phyloP scores from a whole-genome alignment of 2,113 vertebrate genomes.

The Megalops atlanticus region DNA sequence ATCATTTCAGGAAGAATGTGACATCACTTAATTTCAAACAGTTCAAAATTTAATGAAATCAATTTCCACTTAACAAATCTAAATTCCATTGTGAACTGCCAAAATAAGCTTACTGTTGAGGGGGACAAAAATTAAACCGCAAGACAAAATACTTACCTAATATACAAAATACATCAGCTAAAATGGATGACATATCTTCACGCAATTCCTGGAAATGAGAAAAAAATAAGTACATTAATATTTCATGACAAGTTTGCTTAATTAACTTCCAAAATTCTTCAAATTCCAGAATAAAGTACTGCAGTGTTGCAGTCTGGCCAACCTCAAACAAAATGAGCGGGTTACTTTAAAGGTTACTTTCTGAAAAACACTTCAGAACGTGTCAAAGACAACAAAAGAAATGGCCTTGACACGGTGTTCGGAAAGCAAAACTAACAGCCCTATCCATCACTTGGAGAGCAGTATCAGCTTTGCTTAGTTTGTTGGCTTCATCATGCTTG shows the following conservation, averaged over 20 bases:
- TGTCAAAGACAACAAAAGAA: background rate
- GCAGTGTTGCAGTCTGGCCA: background rate
- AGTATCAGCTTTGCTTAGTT: conserved; percentile 36
- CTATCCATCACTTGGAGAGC: conserved; percentile 33
- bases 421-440: background rate
- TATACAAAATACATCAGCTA: conserved; percentile 98
- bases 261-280: background rate
- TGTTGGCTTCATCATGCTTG: conserved; percentile 35
- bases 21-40: background rate
- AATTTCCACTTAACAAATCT: conserved; percentile 4
- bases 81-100: background rate
- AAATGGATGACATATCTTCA: conserved; percentile 94
- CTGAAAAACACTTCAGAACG: background rate
- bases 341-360: background rate
- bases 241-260: background rate
- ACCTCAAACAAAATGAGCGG: background rate
- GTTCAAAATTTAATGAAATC: background rate
- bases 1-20: background rate
- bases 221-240: conserved; percentile 19
- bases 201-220: conserved; percentile 80
- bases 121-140: background rate
- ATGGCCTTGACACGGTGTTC: background rate
- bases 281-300: background rate
- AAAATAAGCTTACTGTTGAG: no score
- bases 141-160: conserved; percentile 74